These are phyloP conservation scores for Sakesphorus luctuosus DNA, from an alignment of 2,113 vertebrate species.

Conservation along the genomic window DNA sequence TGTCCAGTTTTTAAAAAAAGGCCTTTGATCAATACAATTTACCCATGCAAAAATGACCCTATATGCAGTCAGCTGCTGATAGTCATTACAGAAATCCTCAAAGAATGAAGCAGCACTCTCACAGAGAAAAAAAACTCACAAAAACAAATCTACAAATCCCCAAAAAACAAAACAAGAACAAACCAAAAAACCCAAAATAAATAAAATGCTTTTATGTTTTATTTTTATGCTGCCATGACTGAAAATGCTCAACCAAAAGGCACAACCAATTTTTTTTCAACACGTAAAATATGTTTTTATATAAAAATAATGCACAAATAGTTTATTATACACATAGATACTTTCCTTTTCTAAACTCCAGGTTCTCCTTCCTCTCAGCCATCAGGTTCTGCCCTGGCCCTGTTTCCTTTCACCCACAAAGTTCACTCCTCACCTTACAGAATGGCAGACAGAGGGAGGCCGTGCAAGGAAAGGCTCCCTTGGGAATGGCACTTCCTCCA, in stretches of 20 bases:
- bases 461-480: neutral
- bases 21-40: neutral
- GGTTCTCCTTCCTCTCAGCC: neutral
- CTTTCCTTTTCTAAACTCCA: neutral
- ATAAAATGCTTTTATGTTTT: neutral
- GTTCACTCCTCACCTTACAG: neutral
- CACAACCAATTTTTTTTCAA: neutral
- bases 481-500: neutral
- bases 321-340: neutral
- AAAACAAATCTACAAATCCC: too few relatives aligned
- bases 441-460: neutral
- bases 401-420: neutral
- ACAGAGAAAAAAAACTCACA: neutral
- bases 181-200: neutral
- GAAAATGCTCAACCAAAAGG: neutral
- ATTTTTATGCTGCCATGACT: neutral
- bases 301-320: neutral
- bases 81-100: fast-evolving
- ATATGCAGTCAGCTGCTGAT: neutral
- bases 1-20: neutral
- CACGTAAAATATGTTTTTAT: neutral
- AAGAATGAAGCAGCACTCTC: neutral
- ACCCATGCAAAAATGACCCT: neutral
- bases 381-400: neutral
- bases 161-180: neutral